Evolutionary conservation across 2,113 vertebrate species (phyloP), one percentile per base, ranked within the genome.

Genomic region (Prietella phreatophila): DNA sequence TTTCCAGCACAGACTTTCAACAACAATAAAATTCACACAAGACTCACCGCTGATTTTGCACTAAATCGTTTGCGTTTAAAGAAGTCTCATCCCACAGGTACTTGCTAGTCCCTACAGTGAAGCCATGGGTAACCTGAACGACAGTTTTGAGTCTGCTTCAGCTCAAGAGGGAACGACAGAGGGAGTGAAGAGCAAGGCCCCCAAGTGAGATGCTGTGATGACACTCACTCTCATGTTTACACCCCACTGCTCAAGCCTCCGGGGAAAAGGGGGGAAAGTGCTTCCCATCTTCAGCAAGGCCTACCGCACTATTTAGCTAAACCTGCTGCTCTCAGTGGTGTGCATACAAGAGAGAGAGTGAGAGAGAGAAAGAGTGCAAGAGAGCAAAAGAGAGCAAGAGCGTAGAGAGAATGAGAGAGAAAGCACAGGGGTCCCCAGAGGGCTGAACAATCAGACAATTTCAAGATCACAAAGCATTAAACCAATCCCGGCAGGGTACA

Each of bases 391-490:
- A 53, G n/a, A 61, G 65, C 27, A 33, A 56, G 47, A 73, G 47
- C 42, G 47, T 17, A 17, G 50, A 78, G 82, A 83, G 53, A 60
- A 27, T 80, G 65, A 81, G 33, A 71, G 73, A 86, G 65, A 39
- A 42, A 58, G 61, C 67, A 33, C 56, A 94, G 94, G 94, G 86
- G 93, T 97, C 97, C 96, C 97, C 90, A 92, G 96, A 97, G 97
- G 96, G 95, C 94, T 95, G 95, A 95, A 97, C 97, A 97, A 98
- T 99, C 97, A 97, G 97, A 98, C 96, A 96, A 96, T 98, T 98
- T 98, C 97, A 97, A 99, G 97, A 99, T 98, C 97, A 96, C 93
- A 96, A 97, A 97, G 96, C 97, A 99, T 98, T 99, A 98, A 99
- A 97, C 96, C 96, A 96, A 98, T 98, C 97, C 98, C 97, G 96